Evolutionary conservation across 1,140 invertebrate species (phyloP).

Genomic region (Drosophila yakuba): DNA sequence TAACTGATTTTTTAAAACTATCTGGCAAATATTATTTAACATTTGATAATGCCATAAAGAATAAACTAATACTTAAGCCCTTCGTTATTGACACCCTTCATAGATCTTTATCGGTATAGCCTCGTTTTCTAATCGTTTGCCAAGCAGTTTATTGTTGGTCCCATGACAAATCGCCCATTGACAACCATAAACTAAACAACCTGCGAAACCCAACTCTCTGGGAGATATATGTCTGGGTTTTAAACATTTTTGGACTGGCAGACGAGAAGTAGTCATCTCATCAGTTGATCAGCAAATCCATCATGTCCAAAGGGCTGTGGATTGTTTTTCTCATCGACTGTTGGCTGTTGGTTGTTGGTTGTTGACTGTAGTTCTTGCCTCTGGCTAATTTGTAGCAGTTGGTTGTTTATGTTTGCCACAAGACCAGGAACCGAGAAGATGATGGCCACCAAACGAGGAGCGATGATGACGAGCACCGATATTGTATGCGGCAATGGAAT

Average conservation of each 20-base stretch:
- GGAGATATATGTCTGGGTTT: slow-evolving; percentile 24
- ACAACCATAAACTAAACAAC: slow-evolving; percentile 49
- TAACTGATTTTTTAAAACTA: too few species aligned
- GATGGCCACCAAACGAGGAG: slow-evolving; percentile 41
- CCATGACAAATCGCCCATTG: slow-evolving; percentile 39
- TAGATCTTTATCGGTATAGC: slow-evolving; percentile 15
- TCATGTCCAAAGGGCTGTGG: slow-evolving; percentile 40
- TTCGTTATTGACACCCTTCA: not conserved
- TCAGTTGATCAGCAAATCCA: slow-evolving; percentile 59
- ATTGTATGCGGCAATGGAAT: slow-evolving; percentile 11
- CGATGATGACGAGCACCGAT: slow-evolving; percentile 32
- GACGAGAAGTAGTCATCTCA: slow-evolving; percentile 25
- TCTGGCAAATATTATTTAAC: too few species aligned
- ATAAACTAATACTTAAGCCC: not conserved
- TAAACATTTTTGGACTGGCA: slow-evolving; percentile 30
- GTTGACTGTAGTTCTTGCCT: slow-evolving; percentile 13
- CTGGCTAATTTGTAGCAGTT: slow-evolving; percentile 72
- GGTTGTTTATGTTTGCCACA: slow-evolving; percentile 65
- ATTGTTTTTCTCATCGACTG: not conserved
- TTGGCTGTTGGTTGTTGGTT: slow-evolving; percentile 24
- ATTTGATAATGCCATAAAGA: not conserved
- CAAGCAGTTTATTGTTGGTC: slow-evolving; percentile 16
- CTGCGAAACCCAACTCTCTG: slow-evolving; percentile 21
- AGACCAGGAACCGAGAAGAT: slow-evolving; percentile 36
- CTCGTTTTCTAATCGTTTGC: slow-evolving; percentile 8